A percentile compares a stretch with the other conserved stretches of the same genome.
Conservation (phyloP, 1,140 invertebrate genomes). For the Telenomus remus region DNA sequence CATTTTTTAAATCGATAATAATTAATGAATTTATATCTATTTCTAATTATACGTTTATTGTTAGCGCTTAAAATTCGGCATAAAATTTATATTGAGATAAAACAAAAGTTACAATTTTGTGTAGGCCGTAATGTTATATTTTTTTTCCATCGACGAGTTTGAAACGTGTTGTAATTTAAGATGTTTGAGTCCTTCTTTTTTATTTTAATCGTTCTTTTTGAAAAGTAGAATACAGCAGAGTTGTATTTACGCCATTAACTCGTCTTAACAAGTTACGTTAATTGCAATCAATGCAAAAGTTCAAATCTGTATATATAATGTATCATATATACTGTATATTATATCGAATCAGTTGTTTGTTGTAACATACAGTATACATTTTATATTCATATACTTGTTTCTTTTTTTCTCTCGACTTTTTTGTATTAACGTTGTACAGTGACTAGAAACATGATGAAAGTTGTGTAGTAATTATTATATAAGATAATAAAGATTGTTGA, state of each 20-base stretch:
- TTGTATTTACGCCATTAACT: conserved; percentile 42
- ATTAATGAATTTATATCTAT: conserved; percentile 30
- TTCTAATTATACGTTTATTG: conserved; percentile 39
- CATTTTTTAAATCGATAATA: conserved; percentile 43
- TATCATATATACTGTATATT: too few species aligned
- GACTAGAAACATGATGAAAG: conserved; percentile 8
- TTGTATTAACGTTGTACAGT: conserved; percentile 48
- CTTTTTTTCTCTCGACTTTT: conserved; percentile 27
- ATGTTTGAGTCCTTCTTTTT: conserved; percentile 41
- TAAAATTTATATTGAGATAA: conserved; percentile 24
- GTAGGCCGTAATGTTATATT: conserved; percentile 20
- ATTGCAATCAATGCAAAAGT: conserved; percentile 28
- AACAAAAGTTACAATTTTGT: conserved; percentile 7
- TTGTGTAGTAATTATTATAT: conserved; percentile 48
- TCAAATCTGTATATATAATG: conserved; percentile 34
- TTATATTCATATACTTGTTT: conserved; percentile 16
- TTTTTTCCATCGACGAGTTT: conserved; percentile 17
- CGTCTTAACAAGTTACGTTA: conserved; percentile 20
- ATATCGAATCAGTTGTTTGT: too few species aligned
- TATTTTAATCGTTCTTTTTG: conserved; percentile 45
- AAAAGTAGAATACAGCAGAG: conserved; percentile 36
- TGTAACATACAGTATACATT: neutral
- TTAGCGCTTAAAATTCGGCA: conserved; percentile 34
- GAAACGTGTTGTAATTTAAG: conserved; percentile 36
- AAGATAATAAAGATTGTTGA: conserved; percentile 53